These are phyloP conservation scores for Sprattus sprattus DNA, from an alignment of 2,113 vertebrate species.

Conservation along the genomic window DNA sequence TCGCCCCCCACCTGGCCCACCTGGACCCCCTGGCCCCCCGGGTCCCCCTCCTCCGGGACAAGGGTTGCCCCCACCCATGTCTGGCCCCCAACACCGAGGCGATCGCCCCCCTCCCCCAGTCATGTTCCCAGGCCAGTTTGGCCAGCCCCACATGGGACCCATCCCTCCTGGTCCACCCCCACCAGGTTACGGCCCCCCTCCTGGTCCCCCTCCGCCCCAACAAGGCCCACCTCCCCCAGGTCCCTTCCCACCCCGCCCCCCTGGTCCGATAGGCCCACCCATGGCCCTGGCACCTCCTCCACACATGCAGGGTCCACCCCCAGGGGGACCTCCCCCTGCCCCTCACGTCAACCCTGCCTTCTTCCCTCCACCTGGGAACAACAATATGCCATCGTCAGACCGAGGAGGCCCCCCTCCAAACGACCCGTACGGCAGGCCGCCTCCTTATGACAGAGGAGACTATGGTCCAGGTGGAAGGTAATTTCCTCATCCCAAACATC, in stretches of 20 bases:
- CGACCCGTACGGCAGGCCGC: slow-evolving; percentile 91
- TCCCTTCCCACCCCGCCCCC: slow-evolving; percentile 91
- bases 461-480: slow-evolving; percentile 95
- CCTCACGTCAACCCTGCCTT: slow-evolving; percentile 98
- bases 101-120: slow-evolving; percentile 96
- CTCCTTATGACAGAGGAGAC: slow-evolving; percentile 94
- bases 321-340: slow-evolving; percentile 93
- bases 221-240: slow-evolving; percentile 94
- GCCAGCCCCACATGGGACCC: slow-evolving; percentile 91
- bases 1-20: slow-evolving; percentile 90
- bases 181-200: slow-evolving; percentile 92
- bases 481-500: slow-evolving; percentile 21
- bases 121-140: slow-evolving; percentile 95
- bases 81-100: slow-evolving; percentile 91
- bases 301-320: slow-evolving; percentile 93
- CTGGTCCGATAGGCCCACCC: slow-evolving; percentile 90
- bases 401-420: slow-evolving; percentile 89
- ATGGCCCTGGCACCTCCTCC: slow-evolving; percentile 93
- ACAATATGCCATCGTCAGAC: slow-evolving; percentile 90
- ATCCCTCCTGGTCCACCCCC: slow-evolving; percentile 95
- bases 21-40: slow-evolving; percentile 90
- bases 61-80: slow-evolving; percentile 87
- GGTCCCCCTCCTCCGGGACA: slow-evolving; percentile 95
- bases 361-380: slow-evolving; percentile 94
- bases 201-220: slow-evolving; percentile 91